Conservation (phyloP, 2,888 invertebrate species). For the Lithophane ornitopus region DNA sequence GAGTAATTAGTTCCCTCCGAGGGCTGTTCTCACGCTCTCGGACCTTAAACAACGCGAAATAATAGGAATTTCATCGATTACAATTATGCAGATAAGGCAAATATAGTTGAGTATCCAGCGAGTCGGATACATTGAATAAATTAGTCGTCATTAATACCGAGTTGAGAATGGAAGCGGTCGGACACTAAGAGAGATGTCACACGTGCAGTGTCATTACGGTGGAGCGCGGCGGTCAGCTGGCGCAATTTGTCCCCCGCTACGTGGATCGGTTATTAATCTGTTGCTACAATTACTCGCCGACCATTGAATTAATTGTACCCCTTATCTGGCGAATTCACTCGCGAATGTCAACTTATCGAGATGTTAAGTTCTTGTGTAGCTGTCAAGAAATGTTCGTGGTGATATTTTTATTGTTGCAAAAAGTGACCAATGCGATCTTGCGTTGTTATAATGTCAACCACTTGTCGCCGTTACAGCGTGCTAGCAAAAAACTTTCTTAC, state of each 20-base stretch:
- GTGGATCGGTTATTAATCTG: slow-evolving; percentile 87
- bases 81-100: slow-evolving; percentile 79
- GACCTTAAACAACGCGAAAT: slow-evolving; percentile 80
- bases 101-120: slow-evolving; percentile 52
- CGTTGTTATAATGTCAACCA: slow-evolving; percentile 72
- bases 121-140: slow-evolving; percentile 57
- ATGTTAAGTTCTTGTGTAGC: slow-evolving; percentile 74
- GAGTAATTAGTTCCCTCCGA: slow-evolving; percentile 89
- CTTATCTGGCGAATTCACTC: slow-evolving; percentile 83
- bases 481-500: slow-evolving; percentile 67
- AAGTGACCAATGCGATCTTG: slow-evolving; percentile 72
- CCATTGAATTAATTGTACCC: slow-evolving; percentile 84
- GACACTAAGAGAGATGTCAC: slow-evolving; percentile 58
- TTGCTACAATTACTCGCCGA: slow-evolving; percentile 81
- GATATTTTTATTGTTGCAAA: slow-evolving; percentile 80
- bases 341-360: slow-evolving; percentile 73
- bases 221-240: slow-evolving; percentile 76
- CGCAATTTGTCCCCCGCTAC: slow-evolving; percentile 85
- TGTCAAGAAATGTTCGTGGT: slow-evolving; percentile 72
- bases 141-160: slow-evolving; percentile 52
- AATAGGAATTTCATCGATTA: slow-evolving; percentile 83
- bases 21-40: slow-evolving; percentile 87
- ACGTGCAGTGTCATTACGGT: slow-evolving; percentile 49
- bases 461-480: slow-evolving; percentile 67
- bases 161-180: slow-evolving; percentile 52